Conservation (phyloP, 2,888 invertebrate genomes). For the Trachelus iudaicus region DNA sequence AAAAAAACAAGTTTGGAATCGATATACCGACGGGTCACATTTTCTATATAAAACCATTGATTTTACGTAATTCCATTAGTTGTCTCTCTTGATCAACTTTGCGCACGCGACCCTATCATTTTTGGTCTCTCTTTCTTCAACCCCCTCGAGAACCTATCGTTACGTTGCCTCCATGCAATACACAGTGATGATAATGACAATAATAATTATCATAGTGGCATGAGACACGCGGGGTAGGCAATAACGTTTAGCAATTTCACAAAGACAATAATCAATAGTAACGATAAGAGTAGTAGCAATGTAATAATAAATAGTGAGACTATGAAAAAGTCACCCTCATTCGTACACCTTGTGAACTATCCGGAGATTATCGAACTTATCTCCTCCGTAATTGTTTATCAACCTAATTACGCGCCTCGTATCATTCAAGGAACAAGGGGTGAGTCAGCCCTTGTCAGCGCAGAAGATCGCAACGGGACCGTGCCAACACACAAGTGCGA, state of each 20-base stretch:
- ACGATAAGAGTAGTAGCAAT: conserved; percentile 25
- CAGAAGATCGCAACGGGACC: background rate
- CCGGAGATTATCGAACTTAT: background rate
- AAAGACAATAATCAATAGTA: conserved; percentile 14
- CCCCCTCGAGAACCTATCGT: background rate
- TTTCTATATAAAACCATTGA: background rate
- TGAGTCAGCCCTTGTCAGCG: conserved; percentile 13
- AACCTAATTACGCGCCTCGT: background rate
- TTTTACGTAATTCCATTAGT: background rate
- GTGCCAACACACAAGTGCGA: background rate
- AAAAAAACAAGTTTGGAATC: background rate
- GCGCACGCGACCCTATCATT: background rate
- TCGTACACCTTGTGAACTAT: background rate
- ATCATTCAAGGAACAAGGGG: background rate
- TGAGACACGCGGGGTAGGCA: background rate
- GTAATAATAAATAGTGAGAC: conserved; percentile 42
- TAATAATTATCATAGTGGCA: background rate
- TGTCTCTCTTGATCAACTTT: background rate
- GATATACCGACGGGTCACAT: background rate
- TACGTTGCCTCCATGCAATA: background rate
- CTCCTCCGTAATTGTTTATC: background rate
- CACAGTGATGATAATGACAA: background rate
- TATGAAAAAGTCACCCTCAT: conserved; percentile 12
- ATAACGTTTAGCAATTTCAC: background rate
- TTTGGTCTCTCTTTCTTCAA: background rate